Evolutionary conservation across 1,140 invertebrate genomes (phyloP), one percentile per base, ranked within the genome.

Genomic region (Drosophila repleta): DNA sequence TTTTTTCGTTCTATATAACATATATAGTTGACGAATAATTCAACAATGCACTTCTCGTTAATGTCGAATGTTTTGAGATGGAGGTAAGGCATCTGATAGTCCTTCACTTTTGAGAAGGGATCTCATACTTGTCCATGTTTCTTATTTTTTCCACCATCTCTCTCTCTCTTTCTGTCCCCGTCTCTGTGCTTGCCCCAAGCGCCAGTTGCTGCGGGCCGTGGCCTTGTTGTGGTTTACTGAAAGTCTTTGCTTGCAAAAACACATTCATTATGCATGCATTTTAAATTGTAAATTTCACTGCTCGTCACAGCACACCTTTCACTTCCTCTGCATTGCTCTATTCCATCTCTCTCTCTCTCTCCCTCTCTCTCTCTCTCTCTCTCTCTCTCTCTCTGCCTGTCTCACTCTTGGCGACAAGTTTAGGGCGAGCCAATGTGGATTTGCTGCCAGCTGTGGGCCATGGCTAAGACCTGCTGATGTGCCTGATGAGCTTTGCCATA

Each of bases 281-380:
- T 82, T 82, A 87, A 87, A 87, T 87, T 87, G 74, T 85, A 80
- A 80, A 85, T 85, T 85, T 85, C 63, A 75, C 63, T 85, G 67
- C 68, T 60, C 52, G 43, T 51, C 61, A 57, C 21, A 57, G 39
- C 39, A 43, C 21, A 17, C 24, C 10, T n/a, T 20, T 10, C 17
- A 32, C 46, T n/a, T 17, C 24, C 11, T 37, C 21, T 15, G 15
- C 11, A 20, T 3, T 61, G 45, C 41, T 43, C 52, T 67, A 5
- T 13, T 11, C 35, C 35, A 13, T 13, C 7, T 13, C 32, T 35
- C 1, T 7, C 2, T 35, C 2, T 6, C 39, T 17, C 39, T 17
- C 8, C 20, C 15, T 46, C 41, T 2, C 17, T 56, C 4, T 13
- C 13, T n/a, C 7, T 35, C 8, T 8, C 10, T 35, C 3, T 6